phyloP scores from a whole-genome alignment of 2,113 vertebrate species.

The Taxidea taxus region DNA sequence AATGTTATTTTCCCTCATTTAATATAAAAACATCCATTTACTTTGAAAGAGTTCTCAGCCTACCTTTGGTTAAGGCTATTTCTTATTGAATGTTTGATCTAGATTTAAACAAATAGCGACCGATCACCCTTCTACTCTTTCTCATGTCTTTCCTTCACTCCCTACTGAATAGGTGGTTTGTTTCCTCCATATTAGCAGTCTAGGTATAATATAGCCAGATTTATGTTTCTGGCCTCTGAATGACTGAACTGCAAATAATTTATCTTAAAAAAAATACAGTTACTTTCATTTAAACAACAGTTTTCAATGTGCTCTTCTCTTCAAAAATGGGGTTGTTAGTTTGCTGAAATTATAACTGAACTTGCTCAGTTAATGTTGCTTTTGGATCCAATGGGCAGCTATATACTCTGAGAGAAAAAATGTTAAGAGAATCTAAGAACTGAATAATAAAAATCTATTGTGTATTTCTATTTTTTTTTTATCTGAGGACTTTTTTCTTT shows the following conservation, averaged over 20 bases:
- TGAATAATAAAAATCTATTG: neutral
- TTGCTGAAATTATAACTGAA: conserved; percentile 10
- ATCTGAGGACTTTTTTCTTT: neutral
- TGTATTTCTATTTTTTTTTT: neutral
- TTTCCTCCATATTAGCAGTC: neutral
- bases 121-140: neutral
- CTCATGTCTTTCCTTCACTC: neutral
- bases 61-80: neutral
- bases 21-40: neutral
- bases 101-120: neutral
- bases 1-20: neutral
- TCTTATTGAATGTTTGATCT: neutral
- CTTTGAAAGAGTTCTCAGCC: neutral
- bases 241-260: neutral
- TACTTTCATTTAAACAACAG: conserved; percentile 4
- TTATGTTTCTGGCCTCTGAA: neutral
- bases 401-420: neutral
- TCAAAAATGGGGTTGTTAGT: conserved; percentile 14
- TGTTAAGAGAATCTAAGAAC: neutral
- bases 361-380: neutral
- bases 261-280: neutral
- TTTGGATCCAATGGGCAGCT: neutral
- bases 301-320: neutral
- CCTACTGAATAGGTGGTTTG: neutral
- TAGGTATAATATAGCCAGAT: neutral